Base-by-base conservation (phyloP, 2,888 invertebrate genomes). In the Brassicogethes aeneus region DNA sequence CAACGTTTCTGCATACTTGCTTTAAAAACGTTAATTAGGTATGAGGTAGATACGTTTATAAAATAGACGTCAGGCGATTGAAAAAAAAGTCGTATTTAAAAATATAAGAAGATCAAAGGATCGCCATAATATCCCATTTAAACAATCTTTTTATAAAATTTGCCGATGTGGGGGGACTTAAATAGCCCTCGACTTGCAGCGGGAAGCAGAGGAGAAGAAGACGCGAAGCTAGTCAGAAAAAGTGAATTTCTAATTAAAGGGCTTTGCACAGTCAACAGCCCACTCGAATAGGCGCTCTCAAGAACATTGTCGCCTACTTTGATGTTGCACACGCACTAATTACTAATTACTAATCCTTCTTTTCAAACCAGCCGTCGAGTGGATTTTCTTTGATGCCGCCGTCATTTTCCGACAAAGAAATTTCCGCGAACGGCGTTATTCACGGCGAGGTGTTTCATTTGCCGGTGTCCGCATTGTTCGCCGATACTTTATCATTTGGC, bases 291-390 rank as follows among this genome's bases (percentile, higher is more conserved):
- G 36, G 44, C 40, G 43, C 42, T 44, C 40, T 37, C 37, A 34
- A 34, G 23, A 23, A 23, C 23, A 23, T 5, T 17, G 37, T 30
- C 42, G 35, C 17, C 29, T 14, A 29, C 53, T 55, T 55, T 55
- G 55, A 55, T 48, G 51, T 55, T 48, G 54, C 54, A 49, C 46
- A 55, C 53, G 55, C 55, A 55, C 54, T 55, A 55, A 55, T 55
- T 55, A 55, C 51, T 55, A 55, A 55, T 55, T 54, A 52, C 53
- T 54, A 54, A 55, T 55, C 54, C 53, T 52, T 48, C 53, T 52
- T 49, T 51, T 48, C 47, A 50, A 46, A 47, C 40, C 38, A 33
- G 41, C 43, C 46, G 47, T 49, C 47, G 50, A 49, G 23, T 23
- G 23, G 53, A 54, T 51, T 52, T 47, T 44, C 54, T 54, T 54